Evolutionary conservation across 2,113 vertebrate species (phyloP), one percentile per base, ranked within the genome.

Genomic region (Pandion haliaetus): DNA sequence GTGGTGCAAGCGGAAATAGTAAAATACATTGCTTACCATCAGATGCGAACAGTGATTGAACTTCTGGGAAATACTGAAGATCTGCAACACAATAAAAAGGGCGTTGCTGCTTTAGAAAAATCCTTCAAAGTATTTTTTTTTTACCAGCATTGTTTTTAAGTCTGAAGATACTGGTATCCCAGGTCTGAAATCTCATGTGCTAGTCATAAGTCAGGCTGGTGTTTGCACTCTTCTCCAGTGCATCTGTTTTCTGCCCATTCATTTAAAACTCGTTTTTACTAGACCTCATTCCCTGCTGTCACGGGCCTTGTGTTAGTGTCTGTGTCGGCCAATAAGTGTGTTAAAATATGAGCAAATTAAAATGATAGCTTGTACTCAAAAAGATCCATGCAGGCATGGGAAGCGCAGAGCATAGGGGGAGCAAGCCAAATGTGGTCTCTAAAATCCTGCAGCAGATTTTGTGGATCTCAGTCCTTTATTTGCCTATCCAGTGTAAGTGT

Each of bases 11-110:
- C 9, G 7, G 23, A 49, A 58, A 19, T 5, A 18, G 10, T 34
- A 16, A 44, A 57, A 57, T 6, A 5, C 19, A 10, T 29, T 36
- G 40, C 97, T 97, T 80, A 98, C 98, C 96, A 28, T 89, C 96
- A 1, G 74, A 84, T 44, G 4, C n/a, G 31, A 97, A 38, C 7
- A 29, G 24, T 24, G 9, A 44, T 54, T 26, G 16, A 10, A 54
- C 28, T 54, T 8, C 14, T 50, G 4, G 52, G 29, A 95, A 69
- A 19, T 95, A 49, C 1, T 65, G 10, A 24, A 97, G 90, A n/a
- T 31, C 98, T 98, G 95, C 38, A 83, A 74, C 11, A 28, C 47
- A 11, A 67, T 15, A 57, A 81, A 79, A 52, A 21, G n/a, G 7
- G 26, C 20, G 42, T 62, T 45, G 44, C 50, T 20, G 10, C 29